Evolutionary conservation across 2,113 vertebrate species (phyloP).

Genomic region (Pteronura brasiliensis): DNA sequence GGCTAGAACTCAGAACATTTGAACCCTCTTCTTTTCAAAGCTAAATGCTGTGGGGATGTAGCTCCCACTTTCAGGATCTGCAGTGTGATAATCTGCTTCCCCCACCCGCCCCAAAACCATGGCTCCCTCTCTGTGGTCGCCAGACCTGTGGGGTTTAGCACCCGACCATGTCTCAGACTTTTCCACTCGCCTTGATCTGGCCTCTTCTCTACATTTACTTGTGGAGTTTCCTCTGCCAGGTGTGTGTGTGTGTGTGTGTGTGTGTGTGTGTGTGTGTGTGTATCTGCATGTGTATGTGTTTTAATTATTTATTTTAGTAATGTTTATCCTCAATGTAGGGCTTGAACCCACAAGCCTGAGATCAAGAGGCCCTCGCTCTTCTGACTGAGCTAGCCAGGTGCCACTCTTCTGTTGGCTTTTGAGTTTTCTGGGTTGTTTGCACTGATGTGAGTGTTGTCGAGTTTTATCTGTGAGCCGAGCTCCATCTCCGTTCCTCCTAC

Average conservation of each 20-base stretch:
- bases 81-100: neutral
- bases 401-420: neutral
- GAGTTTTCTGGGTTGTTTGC: neutral
- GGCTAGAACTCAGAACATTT: neutral
- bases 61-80: neutral
- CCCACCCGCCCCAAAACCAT: neutral
- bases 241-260: neutral
- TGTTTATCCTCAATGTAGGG: neutral
- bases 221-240: neutral
- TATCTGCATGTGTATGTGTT: neutral
- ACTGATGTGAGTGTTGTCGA: neutral
- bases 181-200: neutral
- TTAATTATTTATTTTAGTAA: neutral
- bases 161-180: neutral
- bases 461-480: neutral
- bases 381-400: neutral
- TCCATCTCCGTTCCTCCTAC: neutral
- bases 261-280: neutral
- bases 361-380: neutral
- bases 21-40: neutral
- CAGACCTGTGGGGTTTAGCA: neutral
- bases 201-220: neutral
- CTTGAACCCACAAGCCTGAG: neutral
- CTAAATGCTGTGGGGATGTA: neutral
- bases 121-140: neutral